phyloP scores from a whole-genome alignment of 2,888 invertebrate species.

The Eremobia ochroleuca region DNA sequence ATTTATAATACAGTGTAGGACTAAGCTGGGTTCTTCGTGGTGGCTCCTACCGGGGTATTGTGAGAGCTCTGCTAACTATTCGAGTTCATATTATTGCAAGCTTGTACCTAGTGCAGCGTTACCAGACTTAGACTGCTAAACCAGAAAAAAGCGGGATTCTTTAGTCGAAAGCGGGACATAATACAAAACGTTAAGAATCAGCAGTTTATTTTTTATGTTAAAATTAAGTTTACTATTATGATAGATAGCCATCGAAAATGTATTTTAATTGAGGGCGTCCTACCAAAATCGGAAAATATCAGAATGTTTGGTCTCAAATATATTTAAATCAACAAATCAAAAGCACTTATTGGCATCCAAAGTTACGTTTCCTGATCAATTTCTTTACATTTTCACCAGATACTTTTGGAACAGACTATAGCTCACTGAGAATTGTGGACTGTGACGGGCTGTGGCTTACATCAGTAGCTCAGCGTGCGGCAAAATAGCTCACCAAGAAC shows the following conservation, averaged over 20 bases:
- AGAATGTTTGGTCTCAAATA: not conserved
- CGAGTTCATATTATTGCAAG: not conserved
- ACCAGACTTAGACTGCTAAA: not conserved
- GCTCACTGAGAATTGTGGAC: not conserved
- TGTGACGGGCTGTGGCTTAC: not conserved
- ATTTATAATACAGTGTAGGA: constrained; percentile 54
- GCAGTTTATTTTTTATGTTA: not conserved
- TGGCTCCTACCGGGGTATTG: constrained; percentile 6
- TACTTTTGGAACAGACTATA: not conserved
- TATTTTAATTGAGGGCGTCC: not conserved
- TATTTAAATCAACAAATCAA: not conserved
- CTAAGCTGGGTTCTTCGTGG: constrained; percentile 41
- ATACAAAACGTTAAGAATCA: too few species aligned
- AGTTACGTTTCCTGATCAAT: not conserved
- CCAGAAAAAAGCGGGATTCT: not conserved
- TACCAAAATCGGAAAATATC: not conserved
- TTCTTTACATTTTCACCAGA: not conserved
- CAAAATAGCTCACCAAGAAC: constrained; percentile 18
- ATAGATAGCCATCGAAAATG: not conserved
- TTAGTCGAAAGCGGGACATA: not conserved
- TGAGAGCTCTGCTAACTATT: constrained; percentile 15
- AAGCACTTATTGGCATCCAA: not conserved
- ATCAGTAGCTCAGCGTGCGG: constrained; percentile 1
- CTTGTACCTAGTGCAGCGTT: not conserved
- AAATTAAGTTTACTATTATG: not conserved